Evolutionary conservation across 2,113 vertebrate genomes (phyloP), one percentile per base, ranked within the genome.

Genomic region (Mustelus asterias): DNA sequence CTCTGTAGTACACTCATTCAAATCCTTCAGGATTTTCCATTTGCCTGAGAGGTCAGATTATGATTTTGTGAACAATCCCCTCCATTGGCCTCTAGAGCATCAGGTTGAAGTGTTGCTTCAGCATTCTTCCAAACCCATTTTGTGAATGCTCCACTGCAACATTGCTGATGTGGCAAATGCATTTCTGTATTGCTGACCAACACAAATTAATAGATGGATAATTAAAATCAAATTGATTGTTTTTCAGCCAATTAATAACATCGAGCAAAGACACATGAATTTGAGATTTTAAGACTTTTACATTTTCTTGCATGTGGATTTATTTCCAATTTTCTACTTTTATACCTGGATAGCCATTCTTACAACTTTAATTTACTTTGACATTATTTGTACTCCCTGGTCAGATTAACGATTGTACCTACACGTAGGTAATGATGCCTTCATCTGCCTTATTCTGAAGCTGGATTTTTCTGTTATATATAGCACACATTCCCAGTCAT

Each of bases 11-110:
- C 85, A 96, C 96, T 96, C 97, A 72, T 96, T 6, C 92, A 97
- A 97, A 96, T 96, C 97, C 96, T 97, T 0, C 0, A 78, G 96
- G 95, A 94, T 96, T 96, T 97, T 97, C 96, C 96, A 90, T 97
- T 96, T 97, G 96, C 97, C 96, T 96, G 96, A 96, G 96, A 96
- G 96, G 97, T 97, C 97, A 96, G 96, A 78, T 97, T 97, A 96
- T 96, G 97, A 96, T 96, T 95, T 97, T 96, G 97, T 97, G 97
- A 97, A 96, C 90, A 97, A 97, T 97, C 96, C 33, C 96, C 96
- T 95, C 90, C 97, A 1, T 7, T 90, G 96, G 95, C 96, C 97
- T 96, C 96, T 41, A 10, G 96, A 97, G 96, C 33, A 96, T 72
- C 69, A 90, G n/a, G 22, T 54, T 41, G 41, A 95, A 95, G 44